A percentile compares a stretch with the other conserved stretches of the same genome.
These are phyloP conservation scores for Pavo muticus DNA, from an alignment of 2,113 vertebrate species.

Conservation along the genomic window DNA sequence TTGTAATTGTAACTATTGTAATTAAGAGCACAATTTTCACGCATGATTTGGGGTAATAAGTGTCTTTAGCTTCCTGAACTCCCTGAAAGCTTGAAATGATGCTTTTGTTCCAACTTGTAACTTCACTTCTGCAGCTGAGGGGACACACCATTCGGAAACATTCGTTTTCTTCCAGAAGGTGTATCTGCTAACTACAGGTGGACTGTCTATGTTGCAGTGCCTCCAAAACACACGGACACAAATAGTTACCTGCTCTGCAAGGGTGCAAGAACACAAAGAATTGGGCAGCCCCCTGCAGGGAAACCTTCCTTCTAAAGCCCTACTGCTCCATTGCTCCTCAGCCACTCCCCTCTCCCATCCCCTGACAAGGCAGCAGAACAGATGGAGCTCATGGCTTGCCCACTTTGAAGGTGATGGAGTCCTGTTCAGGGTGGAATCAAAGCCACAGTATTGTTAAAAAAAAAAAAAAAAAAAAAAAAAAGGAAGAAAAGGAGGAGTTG, in stretches of 20 bases:
- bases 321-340: neutral
- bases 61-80: neutral
- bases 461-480: neutral
- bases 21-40: neutral
- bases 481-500: neutral
- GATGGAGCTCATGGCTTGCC: neutral
- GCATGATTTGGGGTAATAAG: neutral
- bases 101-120: neutral
- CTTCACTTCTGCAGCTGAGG: neutral
- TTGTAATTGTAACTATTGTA: neutral
- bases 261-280: neutral
- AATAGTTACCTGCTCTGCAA: neutral
- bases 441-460: neutral
- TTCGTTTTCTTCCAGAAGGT: rapidly evolving
- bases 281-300: neutral
- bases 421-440: neutral
- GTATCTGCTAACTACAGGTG: neutral
- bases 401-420: neutral
- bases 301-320: neutral
- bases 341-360: neutral
- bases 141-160: rapidly evolving
- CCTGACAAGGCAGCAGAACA: neutral
- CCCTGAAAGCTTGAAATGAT: neutral
- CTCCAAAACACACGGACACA: neutral
- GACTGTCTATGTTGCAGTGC: no score